phyloP scores from a whole-genome alignment of 2,113 vertebrate genomes.

The Phylloscopus trochilus region DNA sequence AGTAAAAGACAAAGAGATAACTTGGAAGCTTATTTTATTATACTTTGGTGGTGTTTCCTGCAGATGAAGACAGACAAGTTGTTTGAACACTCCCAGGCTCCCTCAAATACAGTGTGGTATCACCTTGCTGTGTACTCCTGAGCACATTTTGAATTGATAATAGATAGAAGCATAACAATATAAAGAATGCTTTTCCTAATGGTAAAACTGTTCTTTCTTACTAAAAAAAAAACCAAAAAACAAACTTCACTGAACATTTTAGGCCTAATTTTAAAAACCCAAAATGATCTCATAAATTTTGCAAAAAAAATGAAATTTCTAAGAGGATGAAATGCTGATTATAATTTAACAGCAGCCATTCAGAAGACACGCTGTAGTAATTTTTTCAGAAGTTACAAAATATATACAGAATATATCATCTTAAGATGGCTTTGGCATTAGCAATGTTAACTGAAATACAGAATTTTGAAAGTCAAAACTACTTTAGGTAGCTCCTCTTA shows the following conservation, averaged over 20 bases:
- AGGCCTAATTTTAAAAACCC: background rate
- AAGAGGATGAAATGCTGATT: slow-evolving; percentile 52
- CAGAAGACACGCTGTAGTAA: slow-evolving; percentile 62
- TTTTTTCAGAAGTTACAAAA: slow-evolving; percentile 80
- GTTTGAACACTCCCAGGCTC: background rate
- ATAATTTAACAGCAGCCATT: slow-evolving; percentile 77
- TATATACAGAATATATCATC: slow-evolving; percentile 85
- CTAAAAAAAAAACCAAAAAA: background rate
- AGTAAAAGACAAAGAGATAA: slow-evolving; percentile 12
- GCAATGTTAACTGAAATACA: slow-evolving; percentile 63
- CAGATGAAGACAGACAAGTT: slow-evolving; percentile 13
- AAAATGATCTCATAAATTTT: slow-evolving; percentile 1
- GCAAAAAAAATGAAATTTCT: slow-evolving; percentile 25
- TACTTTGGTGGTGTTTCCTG: slow-evolving; percentile 31
- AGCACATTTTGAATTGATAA: background rate
- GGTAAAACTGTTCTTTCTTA: background rate
- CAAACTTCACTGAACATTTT: background rate
- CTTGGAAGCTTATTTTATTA: slow-evolving; percentile 69
- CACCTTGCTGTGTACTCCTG: background rate
- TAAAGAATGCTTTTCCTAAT: background rate
- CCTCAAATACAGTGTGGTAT: background rate
- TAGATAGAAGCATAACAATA: background rate
- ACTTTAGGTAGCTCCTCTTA: slow-evolving; percentile 64
- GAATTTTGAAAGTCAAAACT: slow-evolving; percentile 53
- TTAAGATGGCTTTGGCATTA: slow-evolving; percentile 69